phyloP scores from a whole-genome alignment of 1,140 invertebrate species.

The Chironomus tepperi region DNA sequence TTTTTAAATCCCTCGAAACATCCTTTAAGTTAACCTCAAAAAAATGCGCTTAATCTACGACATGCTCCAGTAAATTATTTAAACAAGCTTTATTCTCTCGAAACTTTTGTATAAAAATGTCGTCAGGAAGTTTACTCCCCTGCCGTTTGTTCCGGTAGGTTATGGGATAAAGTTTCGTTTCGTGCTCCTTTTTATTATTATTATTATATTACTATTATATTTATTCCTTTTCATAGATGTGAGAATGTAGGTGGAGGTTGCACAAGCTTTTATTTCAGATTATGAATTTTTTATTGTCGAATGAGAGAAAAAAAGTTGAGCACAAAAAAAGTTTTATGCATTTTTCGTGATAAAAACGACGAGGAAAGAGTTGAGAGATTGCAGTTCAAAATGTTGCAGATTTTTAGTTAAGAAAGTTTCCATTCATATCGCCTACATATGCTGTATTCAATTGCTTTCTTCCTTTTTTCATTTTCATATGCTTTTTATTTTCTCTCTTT shows the following conservation, averaged over 20 bases:
- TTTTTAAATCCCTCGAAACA: no score
- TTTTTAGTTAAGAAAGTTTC: no score
- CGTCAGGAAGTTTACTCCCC: conserved; percentile 11
- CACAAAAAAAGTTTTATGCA: not conserved
- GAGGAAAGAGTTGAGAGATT: no score
- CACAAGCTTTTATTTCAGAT: not conserved
- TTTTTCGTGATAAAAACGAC: not conserved
- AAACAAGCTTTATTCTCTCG: not conserved
- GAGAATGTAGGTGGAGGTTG: not conserved
- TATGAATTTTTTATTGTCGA: not conserved
- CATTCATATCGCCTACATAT: no score
- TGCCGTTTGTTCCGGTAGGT: conserved; percentile 5
- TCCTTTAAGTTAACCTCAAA: no score
- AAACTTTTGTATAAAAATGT: conserved; percentile 22
- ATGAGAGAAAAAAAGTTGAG: not conserved
- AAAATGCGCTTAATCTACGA: no score
- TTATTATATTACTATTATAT: not conserved
- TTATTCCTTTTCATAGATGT: not conserved
- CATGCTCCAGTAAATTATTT: no score
- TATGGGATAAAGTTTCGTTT: not conserved
- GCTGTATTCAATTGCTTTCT: no score
- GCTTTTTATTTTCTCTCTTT: no score
- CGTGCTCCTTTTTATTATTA: not conserved
- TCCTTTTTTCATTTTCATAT: no score
- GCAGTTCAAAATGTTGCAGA: no score